Percentiles rank a stretch among this genome's conserved stretches.
phyloP scores from a whole-genome alignment of 2,888 invertebrate species.

The Spicauda simplicius region DNA sequence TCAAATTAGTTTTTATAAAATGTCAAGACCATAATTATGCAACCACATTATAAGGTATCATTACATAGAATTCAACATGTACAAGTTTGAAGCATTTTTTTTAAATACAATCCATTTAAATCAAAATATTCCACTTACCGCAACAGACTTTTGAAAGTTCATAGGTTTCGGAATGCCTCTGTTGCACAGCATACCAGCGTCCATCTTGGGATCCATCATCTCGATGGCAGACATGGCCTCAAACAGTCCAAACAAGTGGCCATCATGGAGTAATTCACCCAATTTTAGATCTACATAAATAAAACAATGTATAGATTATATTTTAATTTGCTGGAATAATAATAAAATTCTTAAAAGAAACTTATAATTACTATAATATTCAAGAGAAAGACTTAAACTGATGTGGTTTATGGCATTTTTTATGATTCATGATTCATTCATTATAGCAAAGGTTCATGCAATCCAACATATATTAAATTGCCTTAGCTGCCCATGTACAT shows the following conservation, averaged over 20 bases:
- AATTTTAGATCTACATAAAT: constrained; percentile 89
- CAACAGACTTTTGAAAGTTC: constrained; percentile 94
- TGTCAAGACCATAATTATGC: too few species aligned
- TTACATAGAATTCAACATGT: background rate
- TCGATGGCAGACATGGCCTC: constrained; percentile 99
- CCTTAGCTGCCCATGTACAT: too few species aligned
- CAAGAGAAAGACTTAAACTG: too few species aligned
- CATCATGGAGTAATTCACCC: constrained; percentile 96
- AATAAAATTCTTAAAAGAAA: too few species aligned
- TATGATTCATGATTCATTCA: too few species aligned
- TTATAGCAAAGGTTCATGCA: too few species aligned
- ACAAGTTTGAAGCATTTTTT: background rate
- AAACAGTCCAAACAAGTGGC: constrained; percentile 93
- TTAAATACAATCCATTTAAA: background rate
- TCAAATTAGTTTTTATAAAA: too few species aligned
- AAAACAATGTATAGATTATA: background rate
- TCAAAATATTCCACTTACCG: constrained; percentile 72
- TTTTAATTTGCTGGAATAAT: too few species aligned
- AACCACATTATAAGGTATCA: too few species aligned
- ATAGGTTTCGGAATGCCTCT: constrained; percentile 93
- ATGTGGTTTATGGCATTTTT: too few species aligned
- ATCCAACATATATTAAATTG: too few species aligned
- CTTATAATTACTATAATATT: too few species aligned
- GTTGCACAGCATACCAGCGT: constrained; percentile 98
- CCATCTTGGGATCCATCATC: constrained; percentile 99